Evolutionary conservation across 2,797 vertebrate genomes (phyloP).

Genomic region (Alectoris magna): DNA sequence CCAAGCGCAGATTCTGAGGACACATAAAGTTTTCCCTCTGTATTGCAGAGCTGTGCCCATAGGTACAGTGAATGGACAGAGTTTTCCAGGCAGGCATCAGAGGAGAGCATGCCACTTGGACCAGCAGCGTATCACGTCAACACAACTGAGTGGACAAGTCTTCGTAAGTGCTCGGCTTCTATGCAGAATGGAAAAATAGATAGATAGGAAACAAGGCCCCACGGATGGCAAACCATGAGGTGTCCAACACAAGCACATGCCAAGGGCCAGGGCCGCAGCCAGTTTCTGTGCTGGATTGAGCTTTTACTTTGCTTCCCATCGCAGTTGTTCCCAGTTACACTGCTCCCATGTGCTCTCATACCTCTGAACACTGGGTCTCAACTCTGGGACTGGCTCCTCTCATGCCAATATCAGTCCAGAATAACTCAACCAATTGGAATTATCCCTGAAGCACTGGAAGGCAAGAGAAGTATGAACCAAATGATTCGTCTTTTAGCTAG

Average conservation of each 20-base stretch:
- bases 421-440: not conserved
- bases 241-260: rapidly evolving
- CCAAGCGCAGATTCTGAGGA: not conserved
- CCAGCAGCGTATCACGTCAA: not conserved
- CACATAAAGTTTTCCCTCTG: not conserved
- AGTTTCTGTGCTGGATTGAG: not conserved
- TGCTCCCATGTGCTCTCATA: not conserved
- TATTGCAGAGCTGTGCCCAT: rapidly evolving
- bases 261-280: not conserved
- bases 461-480: not conserved
- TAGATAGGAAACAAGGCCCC: not conserved
- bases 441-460: rapidly evolving
- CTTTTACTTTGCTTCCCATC: not conserved
- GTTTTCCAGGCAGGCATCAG: not conserved
- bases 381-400: rapidly evolving
- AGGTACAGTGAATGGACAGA: not conserved
- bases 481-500: not conserved
- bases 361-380: rapidly evolving
- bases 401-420: rapidly evolving
- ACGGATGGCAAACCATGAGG: not conserved
- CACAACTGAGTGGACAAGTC: rapidly evolving
- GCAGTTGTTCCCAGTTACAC: not conserved
- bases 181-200: not conserved
- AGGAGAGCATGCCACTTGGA: rapidly evolving
- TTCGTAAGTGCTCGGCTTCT: not conserved